Evolutionary conservation across 2,113 vertebrate genomes (phyloP), one percentile per base, ranked within the genome.

Genomic region (Coregonus clupeaformis): DNA sequence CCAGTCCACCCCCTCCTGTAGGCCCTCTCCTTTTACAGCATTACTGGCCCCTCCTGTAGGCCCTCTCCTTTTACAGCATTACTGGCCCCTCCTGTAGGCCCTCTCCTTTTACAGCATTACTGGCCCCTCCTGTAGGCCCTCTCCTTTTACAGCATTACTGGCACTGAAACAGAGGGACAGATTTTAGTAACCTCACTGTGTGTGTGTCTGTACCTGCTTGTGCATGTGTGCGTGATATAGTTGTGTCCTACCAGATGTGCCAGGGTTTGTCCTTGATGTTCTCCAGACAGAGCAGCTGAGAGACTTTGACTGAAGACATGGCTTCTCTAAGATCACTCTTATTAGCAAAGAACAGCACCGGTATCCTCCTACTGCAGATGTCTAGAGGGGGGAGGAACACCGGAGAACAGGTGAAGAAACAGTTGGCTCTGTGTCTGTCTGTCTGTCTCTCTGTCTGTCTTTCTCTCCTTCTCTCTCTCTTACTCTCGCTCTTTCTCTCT

Each of bases 231-330:
- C 27, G 49, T 4, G 45, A 52, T 14, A 52, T 14, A 18, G 16
- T 13, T 6, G 57, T 81, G 68, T 74, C 82, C 93, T 96, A 99
- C 97, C 97, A 98, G 93, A 99, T 99, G 85, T 99, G 94, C 98
- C 98, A 99, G 22, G 98, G 97, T 77, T 98, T 99, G 92, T 99
- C 97, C 91, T 95, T 97, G 89, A 99, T 98, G 88, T 93, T 97
- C 87, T 98, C 97, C 92, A 99, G 93, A 82, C 94, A 94, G 82
- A 99, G 90, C 84, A 95, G 89, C 83, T 99, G 96, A 80, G 97
- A 98, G 9, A 98, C 95, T 88, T 96, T 98, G 70, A 97, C 94
- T 65, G 96, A 96, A 29, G 98, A 97, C 87, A 98, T 85, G 30
- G 97, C 95, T 4, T 98, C 96, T 79, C 92, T 93, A 67, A 99